Conservation (phyloP, 2,888 invertebrate species). For the Orchestes rusci region DNA sequence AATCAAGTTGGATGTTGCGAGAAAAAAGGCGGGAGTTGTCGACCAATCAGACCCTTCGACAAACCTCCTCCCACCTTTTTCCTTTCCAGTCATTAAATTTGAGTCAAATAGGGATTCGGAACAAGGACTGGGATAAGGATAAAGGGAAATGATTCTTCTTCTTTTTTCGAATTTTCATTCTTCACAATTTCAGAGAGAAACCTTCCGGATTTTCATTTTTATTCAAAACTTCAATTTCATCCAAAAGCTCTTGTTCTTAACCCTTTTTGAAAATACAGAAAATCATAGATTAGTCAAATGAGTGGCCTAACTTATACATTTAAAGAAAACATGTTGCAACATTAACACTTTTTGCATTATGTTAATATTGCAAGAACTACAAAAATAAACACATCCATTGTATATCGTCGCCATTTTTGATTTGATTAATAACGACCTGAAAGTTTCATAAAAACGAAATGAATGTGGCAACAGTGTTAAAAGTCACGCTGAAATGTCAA, state of each 20-base stretch:
- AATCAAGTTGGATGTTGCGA: too few relatives aligned
- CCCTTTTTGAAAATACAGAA: constrained; percentile 76
- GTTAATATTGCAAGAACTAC: too few relatives aligned
- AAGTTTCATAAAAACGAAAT: constrained; percentile 35
- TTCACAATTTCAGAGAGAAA: background rate
- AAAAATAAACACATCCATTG: too few relatives aligned
- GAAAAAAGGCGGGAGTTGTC: too few relatives aligned
- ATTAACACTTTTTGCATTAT: too few relatives aligned
- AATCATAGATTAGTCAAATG: constrained; percentile 43
- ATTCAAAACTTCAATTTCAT: constrained; percentile 51
- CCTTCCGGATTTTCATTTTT: background rate
- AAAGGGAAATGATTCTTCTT: background rate
- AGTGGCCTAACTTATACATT: too few relatives aligned
- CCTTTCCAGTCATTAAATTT: too few relatives aligned
- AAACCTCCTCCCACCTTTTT: too few relatives aligned
- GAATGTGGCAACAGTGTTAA: background rate
- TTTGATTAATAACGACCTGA: constrained; percentile 41
- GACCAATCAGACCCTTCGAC: too few relatives aligned
- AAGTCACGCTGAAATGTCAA: background rate
- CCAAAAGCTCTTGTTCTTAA: constrained; percentile 78
- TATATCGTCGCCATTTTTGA: too few relatives aligned
- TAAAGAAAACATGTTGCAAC: background rate
- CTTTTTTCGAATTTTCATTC: background rate
- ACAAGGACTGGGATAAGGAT: too few relatives aligned
- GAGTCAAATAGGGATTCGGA: too few relatives aligned